Percentiles rank a stretch among this genome's conserved stretches.
These are phyloP conservation scores for Stenodema calcarata DNA, from an alignment of 2,888 invertebrate species.

Conservation along the genomic window DNA sequence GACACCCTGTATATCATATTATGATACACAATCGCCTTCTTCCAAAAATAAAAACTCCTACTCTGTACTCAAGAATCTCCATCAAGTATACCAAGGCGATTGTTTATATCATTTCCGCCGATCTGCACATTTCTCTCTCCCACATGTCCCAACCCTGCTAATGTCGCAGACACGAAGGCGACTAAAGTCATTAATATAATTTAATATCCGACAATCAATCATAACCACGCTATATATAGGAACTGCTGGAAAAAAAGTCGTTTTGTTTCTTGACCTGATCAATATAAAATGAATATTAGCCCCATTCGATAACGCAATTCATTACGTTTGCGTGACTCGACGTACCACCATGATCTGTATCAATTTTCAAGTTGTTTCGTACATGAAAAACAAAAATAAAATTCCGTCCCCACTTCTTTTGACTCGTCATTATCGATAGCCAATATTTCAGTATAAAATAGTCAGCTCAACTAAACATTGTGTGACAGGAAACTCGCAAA, in stretches of 20 bases:
- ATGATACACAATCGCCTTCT: no score
- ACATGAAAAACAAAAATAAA: not conserved
- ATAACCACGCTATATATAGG: not conserved
- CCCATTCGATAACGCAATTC: not conserved
- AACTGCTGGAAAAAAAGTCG: not conserved
- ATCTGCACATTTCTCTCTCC: no score
- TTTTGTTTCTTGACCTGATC: not conserved
- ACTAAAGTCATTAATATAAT: no score
- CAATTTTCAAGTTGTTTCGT: not conserved
- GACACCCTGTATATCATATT: no score
- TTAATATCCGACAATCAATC: no score
- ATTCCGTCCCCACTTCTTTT: not conserved
- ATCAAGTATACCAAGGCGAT: no score
- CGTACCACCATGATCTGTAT: not conserved
- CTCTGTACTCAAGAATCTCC: no score
- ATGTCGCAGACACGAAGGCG: no score
- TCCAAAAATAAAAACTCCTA: no score
- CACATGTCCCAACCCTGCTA: no score
- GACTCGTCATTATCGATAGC: not conserved
- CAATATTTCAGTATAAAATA: not conserved
- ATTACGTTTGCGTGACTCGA: not conserved
- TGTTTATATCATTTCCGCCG: no score
- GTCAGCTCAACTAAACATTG: not conserved
- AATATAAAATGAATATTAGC: not conserved
- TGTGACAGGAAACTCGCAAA: no score